A percentile compares a stretch with the other conserved stretches of the same genome.
Evolutionary conservation across 2,888 invertebrate species (phyloP).

Genomic region (Muschampia plurimacula): DNA sequence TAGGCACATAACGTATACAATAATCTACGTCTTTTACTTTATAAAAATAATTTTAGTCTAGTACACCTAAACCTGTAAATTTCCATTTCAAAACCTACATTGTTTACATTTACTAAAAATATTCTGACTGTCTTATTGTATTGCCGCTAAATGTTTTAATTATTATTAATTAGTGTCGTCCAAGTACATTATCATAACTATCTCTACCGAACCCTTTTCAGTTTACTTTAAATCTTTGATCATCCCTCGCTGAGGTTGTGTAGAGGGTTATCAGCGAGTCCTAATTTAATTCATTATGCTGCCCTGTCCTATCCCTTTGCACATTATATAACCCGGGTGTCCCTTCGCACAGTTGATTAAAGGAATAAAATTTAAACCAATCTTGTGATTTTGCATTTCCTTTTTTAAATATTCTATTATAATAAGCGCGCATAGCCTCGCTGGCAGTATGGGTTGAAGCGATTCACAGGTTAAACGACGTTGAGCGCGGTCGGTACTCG

Average conservation of each 20-base stretch:
- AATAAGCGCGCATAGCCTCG: too few relatives aligned
- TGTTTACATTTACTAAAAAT: too few relatives aligned
- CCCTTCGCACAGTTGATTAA: slow-evolving; percentile 74
- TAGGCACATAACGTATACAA: too few relatives aligned
- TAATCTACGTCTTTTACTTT: too few relatives aligned
- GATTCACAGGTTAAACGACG: too few relatives aligned
- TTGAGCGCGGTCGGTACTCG: too few relatives aligned
- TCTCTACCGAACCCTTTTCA: slow-evolving; percentile 49
- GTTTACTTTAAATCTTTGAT: slow-evolving; percentile 51
- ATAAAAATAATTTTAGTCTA: too few relatives aligned
- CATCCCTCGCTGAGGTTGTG: slow-evolving; percentile 65
- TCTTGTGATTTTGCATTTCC: background rate
- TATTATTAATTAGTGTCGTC: background rate
- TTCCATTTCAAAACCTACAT: too few relatives aligned
- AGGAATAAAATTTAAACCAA: slow-evolving; percentile 20
- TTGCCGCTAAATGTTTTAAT: background rate
- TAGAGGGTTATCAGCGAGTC: slow-evolving; percentile 76
- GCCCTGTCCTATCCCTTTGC: slow-evolving; percentile 74
- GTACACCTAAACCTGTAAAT: too few relatives aligned
- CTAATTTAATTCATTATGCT: slow-evolving; percentile 83
- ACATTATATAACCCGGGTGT: slow-evolving; percentile 61
- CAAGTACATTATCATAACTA: slow-evolving; percentile 9
- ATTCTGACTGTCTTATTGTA: too few relatives aligned
- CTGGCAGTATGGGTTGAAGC: too few relatives aligned
- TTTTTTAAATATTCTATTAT: background rate